Conservation (phyloP, 2,797 vertebrate species). For the Malurus splendens region DNA sequence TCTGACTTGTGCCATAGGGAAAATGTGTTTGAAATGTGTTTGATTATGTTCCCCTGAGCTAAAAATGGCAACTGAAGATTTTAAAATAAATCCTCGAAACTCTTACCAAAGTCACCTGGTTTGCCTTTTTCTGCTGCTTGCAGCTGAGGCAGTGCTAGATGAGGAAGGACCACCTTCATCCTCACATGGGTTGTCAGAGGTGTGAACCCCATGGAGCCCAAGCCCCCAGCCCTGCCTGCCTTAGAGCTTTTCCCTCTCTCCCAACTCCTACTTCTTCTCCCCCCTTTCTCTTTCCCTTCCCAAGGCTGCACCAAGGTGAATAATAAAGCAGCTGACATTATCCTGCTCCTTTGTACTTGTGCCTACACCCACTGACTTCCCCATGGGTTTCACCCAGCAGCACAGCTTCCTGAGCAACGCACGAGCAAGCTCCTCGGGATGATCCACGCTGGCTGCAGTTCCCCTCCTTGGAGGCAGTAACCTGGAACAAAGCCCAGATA, state of each 20-base stretch:
- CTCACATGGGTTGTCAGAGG: fast-evolving
- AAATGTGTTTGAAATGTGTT: neutral
- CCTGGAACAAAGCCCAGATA: neutral
- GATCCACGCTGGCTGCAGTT: neutral
- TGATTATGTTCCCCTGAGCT: neutral
- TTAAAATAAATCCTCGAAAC: neutral
- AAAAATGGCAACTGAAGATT: neutral
- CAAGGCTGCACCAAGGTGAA: neutral
- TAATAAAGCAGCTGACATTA: neutral
- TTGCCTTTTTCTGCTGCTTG: neutral
- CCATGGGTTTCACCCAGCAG: neutral
- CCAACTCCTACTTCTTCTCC: neutral
- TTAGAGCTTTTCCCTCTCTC: neutral
- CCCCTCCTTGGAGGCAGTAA: neutral
- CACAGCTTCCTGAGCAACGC: neutral
- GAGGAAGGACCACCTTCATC: neutral
- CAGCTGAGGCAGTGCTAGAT: neutral
- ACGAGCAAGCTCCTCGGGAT: fast-evolving
- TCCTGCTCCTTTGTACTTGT: neutral
- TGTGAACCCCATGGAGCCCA: neutral
- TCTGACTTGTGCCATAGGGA: fast-evolving
- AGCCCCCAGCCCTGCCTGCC: neutral
- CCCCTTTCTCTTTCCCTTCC: neutral
- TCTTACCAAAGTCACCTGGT: neutral
- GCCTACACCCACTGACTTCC: neutral